A percentile compares a stretch with the other conserved stretches of the same genome.
These are phyloP conservation scores for Chirona hameri DNA, from an alignment of 2,888 invertebrate species.

Conservation along the genomic window DNA sequence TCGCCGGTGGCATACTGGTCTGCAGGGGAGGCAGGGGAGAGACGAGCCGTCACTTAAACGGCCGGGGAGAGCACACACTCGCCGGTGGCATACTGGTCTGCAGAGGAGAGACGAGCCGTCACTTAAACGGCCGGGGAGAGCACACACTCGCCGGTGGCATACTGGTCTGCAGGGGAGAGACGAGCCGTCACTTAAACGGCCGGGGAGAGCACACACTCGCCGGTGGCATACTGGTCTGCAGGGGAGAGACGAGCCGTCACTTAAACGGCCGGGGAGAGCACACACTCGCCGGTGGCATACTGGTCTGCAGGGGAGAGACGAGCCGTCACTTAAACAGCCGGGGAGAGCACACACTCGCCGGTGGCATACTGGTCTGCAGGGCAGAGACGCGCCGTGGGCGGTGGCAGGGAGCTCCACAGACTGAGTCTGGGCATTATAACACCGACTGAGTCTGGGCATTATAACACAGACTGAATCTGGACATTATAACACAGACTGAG, in stretches of 20 bases:
- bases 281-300: constrained; percentile 46
- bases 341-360: constrained; percentile 59
- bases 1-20: constrained; percentile 44
- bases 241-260: too few species aligned
- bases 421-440: too few species aligned
- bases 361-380: constrained; percentile 46
- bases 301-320: constrained; percentile 48
- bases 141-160: constrained; percentile 50
- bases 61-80: constrained; percentile 62
- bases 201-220: constrained; percentile 61
- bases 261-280: constrained; percentile 66
- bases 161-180: constrained; percentile 47
- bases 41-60: too few species aligned
- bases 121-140: constrained; percentile 65
- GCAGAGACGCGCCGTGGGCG: background rate
- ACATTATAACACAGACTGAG: too few species aligned
- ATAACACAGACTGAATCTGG: too few species aligned
- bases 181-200: too few species aligned
- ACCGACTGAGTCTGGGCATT: too few species aligned
- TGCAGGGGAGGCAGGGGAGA: constrained; percentile 42
- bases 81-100: constrained; percentile 45
- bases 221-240: constrained; percentile 46
- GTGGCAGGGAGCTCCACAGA: too few species aligned
- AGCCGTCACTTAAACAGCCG: too few species aligned
- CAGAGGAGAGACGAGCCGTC: too few species aligned